Evolutionary conservation across 2,888 invertebrate species (phyloP).

Genomic region (Limulus polyphemus): DNA sequence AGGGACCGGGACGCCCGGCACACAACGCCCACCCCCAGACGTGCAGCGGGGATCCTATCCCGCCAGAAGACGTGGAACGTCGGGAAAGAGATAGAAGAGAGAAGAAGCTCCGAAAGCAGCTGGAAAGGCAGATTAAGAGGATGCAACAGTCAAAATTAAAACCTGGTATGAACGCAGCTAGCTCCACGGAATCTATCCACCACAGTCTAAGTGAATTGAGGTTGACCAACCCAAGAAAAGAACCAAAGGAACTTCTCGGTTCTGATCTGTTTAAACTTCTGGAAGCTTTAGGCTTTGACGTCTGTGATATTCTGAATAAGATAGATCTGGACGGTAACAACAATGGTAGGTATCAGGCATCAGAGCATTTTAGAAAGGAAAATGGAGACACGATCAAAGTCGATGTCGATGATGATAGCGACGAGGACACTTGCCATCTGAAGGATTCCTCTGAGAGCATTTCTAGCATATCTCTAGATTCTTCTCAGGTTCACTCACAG

Average conservation of each 20-base stretch:
- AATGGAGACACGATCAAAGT: constrained; percentile 7
- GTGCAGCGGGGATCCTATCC: constrained; percentile 93
- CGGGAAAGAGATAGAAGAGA: constrained; percentile 37
- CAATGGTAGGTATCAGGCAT: too few relatives aligned
- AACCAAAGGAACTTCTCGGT: constrained; percentile 24
- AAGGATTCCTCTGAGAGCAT: too few relatives aligned
- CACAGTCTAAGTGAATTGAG: constrained; percentile 26
- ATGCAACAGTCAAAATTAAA: constrained; percentile 37
- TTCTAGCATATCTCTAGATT: neutral
- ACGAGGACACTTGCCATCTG: too few relatives aligned
- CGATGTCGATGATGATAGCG: constrained; percentile 6
- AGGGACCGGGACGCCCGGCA: constrained; percentile 94
- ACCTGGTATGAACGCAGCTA: constrained; percentile 20
- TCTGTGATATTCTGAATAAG: constrained; percentile 18
- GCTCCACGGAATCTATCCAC: constrained; percentile 25
- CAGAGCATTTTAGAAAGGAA: too few relatives aligned
- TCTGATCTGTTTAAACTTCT: constrained; percentile 22
- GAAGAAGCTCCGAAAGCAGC: constrained; percentile 66
- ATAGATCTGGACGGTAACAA: too few relatives aligned
- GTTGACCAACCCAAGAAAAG: constrained; percentile 21
- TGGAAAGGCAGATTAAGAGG: constrained; percentile 83
- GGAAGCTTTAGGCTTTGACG: constrained; percentile 22
- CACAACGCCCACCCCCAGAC: constrained; percentile 98
- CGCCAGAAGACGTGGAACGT: constrained; percentile 49
- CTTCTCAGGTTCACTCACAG: neutral